Conservation (phyloP, 2,888 invertebrate species). For the Anarsia innoxiella region DNA sequence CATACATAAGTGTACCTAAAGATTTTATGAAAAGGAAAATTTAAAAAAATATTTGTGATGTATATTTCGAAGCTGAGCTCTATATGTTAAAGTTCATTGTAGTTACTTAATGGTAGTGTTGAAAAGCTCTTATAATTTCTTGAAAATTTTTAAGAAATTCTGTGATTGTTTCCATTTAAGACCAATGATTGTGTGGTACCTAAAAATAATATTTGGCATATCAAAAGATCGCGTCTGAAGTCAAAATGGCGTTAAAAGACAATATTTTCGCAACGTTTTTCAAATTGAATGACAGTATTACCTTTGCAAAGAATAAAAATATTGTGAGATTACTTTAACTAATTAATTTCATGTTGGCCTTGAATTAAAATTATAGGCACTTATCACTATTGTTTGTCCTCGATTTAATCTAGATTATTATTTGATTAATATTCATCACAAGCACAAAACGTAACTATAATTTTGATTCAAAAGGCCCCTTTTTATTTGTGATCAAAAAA, state of each 20-base stretch:
- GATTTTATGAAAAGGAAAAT: constrained; percentile 53
- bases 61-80: constrained; percentile 32
- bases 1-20: constrained; percentile 45
- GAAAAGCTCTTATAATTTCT: too few relatives aligned
- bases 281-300: neutral
- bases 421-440: too few relatives aligned
- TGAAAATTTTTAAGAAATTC: too few relatives aligned
- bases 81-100: constrained; percentile 32
- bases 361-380: constrained; percentile 9
- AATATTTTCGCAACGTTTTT: constrained; percentile 35
- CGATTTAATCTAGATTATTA: too few relatives aligned
- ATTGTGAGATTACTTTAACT: neutral
- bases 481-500: too few relatives aligned
- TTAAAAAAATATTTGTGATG: constrained; percentile 35
- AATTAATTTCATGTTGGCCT: too few relatives aligned
- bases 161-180: too few relatives aligned
- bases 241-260: too few relatives aligned
- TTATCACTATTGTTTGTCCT: too few relatives aligned
- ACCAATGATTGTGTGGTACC: too few relatives aligned
- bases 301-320: neutral
- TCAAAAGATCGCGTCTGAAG: constrained; percentile 43
- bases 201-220: too few relatives aligned
- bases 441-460: constrained; percentile 13
- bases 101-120: constrained; percentile 21
- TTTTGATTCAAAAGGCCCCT: constrained; percentile 9